Evolutionary conservation across 2,113 vertebrate genomes (phyloP), one percentile per base, ranked within the genome.

Genomic region (Promerops cafer): DNA sequence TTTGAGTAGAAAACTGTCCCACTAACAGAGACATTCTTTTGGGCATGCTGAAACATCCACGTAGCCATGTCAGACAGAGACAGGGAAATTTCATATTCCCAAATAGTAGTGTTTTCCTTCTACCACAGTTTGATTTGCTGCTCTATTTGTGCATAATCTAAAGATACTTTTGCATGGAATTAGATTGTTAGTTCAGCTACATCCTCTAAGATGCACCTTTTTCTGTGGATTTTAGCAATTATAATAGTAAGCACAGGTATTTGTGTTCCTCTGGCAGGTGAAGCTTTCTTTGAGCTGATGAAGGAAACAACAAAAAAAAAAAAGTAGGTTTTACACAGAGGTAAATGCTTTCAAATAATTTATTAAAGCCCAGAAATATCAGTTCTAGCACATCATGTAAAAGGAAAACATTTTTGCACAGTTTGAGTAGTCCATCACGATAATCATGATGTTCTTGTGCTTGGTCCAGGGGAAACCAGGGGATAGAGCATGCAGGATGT

Each of bases 1-100:
- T 96, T 91, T 87, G 70, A 88, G 87, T 84, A 85, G 75, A 94
- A 91, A 96, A 77, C 31, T 95, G 85, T 80, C 47, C 9, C 59
- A 26, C 47, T 91, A 85, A 80, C 63, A 90, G 50, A 87, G 79
- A 54, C 52, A 39, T 64, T 92, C 65, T 70, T 90, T 76, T 65
- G 84, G 66, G 91, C 50, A 80, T 87, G 66, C 84, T 69, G 61
- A 82, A 74, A 37, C 69, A 91, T 93, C 61, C 54, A 64, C 35
- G 95, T 66, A 94, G 44, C 63, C 65, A 39, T 47, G 59, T 72
- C 8, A 19, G 91, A 83, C 6, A 4, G 83, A 87, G 68, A 93
- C 59, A 66, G 49, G 49, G 57, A 94, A 82, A 90, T 65, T 80
- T 82, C 74, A 26, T 66, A 50, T 63, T 91, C 75, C 84, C 78